These are phyloP conservation scores for Nasonia giraulti DNA, from an alignment of 1,140 invertebrate genomes.

Conservation along the genomic window DNA sequence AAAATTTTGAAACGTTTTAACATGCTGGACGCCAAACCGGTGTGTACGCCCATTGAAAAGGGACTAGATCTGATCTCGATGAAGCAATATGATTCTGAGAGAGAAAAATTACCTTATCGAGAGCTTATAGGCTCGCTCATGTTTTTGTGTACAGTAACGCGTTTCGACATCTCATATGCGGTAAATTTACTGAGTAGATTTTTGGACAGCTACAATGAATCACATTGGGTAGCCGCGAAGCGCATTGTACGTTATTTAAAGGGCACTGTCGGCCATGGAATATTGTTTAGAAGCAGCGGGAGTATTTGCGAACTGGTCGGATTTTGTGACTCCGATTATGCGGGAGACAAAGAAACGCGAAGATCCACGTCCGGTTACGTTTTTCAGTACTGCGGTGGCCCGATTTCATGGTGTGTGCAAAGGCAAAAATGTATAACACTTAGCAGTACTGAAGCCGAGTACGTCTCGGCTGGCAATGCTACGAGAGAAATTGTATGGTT, in stretches of 20 bases:
- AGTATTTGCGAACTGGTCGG: constrained; percentile 11
- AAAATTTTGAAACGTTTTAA: constrained; percentile 53
- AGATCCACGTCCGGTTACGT: no score
- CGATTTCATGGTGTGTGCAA: no score
- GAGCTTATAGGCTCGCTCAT: not conserved
- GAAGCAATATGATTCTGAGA: no score
- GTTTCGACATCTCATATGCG: constrained; percentile 69
- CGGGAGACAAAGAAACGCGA: constrained; percentile 55
- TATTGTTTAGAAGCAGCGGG: constrained; percentile 8
- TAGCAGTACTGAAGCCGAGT: no score
- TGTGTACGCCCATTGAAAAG: constrained; percentile 16
- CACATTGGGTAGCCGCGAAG: constrained; percentile 66
- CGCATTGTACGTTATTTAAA: constrained; percentile 68
- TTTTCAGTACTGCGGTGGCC: no score
- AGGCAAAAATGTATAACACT: no score
- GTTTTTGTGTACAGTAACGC: constrained; percentile 53
- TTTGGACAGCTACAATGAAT: constrained; percentile 56
- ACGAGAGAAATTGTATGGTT: no score
- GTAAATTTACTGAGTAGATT: constrained; percentile 60
- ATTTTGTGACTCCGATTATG: constrained; percentile 55
- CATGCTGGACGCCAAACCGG: no score
- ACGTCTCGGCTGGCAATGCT: no score
- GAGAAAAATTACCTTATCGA: not conserved
- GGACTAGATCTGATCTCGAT: not conserved
- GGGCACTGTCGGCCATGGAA: constrained; percentile 62